phyloP scores from a whole-genome alignment of 2,888 invertebrate genomes.

The Drosophila kambysellisi region DNA sequence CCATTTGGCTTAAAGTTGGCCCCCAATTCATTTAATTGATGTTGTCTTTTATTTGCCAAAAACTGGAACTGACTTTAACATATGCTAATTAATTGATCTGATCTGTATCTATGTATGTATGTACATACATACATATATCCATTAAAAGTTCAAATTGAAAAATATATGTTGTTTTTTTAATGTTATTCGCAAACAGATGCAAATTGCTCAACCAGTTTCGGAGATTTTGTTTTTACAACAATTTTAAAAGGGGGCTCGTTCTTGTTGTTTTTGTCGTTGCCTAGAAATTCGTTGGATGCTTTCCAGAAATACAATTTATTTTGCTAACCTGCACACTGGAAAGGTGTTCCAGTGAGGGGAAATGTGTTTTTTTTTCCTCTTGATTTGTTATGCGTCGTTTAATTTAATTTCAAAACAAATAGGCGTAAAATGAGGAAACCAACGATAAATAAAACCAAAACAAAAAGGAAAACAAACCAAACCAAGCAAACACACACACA shows the following conservation, averaged over 20 bases:
- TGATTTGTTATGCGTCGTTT: conserved; percentile 72
- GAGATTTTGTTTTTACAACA: conserved; percentile 8
- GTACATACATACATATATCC: too few species aligned
- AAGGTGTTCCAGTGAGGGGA: neutral
- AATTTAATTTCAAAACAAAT: conserved; percentile 79
- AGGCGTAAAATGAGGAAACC: conserved; percentile 74
- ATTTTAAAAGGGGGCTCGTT: conserved; percentile 43
- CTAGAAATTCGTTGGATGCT: conserved; percentile 12
- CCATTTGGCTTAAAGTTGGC: neutral
- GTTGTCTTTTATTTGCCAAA: neutral
- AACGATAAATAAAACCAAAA: conserved; percentile 74
- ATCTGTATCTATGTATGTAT: neutral
- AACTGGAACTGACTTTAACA: conserved; percentile 11
- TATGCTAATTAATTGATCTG: conserved; percentile 22
- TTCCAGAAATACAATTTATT: conserved; percentile 8
- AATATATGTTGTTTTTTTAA: neutral
- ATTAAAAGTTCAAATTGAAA: conserved; percentile 11
- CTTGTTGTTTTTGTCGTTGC: neutral
- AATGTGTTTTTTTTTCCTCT: conserved; percentile 29
- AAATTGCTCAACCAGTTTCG: conserved; percentile 43
- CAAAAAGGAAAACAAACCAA: conserved; percentile 18
- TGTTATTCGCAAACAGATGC: conserved; percentile 28
- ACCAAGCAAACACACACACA: conserved; percentile 27
- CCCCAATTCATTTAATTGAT: neutral
- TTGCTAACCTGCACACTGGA: neutral